Conservation (phyloP, 2,888 invertebrate species). For the Campoplex capitator region DNA sequence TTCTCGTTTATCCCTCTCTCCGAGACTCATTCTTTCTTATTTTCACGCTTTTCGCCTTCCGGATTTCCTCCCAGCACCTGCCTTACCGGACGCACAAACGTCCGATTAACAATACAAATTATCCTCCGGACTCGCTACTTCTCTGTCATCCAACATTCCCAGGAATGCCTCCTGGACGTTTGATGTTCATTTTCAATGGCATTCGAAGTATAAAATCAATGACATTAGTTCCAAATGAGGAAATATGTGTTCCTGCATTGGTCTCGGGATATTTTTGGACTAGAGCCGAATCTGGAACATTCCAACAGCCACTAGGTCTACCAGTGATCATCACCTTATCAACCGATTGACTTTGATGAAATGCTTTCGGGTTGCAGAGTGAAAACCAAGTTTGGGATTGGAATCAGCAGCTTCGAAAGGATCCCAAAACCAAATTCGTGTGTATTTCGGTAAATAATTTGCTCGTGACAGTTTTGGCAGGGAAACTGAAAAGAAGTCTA, state of each 20-base stretch:
- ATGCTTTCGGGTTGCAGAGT: too few relatives aligned
- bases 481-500: too few relatives aligned
- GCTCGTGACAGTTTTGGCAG: too few relatives aligned
- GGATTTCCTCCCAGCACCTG: not conserved
- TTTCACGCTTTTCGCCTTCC: slow-evolving; percentile 33
- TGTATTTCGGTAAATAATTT: too few relatives aligned
- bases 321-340: not conserved
- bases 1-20: slow-evolving; percentile 50
- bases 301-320: not conserved
- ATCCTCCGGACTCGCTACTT: not conserved
- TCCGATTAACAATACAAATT: slow-evolving; percentile 14
- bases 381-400: too few relatives aligned
- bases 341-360: not conserved
- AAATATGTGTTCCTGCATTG: not conserved
- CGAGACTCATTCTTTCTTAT: slow-evolving; percentile 48
- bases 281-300: not conserved
- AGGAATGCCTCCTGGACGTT: not conserved
- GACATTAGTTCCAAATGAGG: not conserved
- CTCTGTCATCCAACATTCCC: not conserved
- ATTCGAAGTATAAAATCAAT: not conserved
- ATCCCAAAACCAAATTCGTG: too few relatives aligned
- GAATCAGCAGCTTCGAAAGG: too few relatives aligned
- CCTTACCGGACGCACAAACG: not conserved
- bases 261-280: not conserved
- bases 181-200: not conserved